These are phyloP conservation scores for Capromys pilorides DNA, from an alignment of 2,797 vertebrate genomes.

Conservation along the genomic window DNA sequence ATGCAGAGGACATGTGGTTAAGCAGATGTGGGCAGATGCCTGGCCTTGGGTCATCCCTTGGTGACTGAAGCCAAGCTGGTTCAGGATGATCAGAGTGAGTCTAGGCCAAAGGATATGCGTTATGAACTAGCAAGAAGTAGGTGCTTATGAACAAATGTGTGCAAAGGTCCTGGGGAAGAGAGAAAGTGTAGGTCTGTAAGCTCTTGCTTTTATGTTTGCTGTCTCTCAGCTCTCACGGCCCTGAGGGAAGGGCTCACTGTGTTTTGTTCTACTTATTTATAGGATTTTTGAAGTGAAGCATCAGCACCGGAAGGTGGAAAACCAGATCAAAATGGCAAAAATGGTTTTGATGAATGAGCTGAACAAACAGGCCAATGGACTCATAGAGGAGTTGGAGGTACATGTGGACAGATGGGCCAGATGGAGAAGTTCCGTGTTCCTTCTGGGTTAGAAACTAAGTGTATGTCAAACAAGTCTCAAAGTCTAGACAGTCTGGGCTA, in stretches of 20 bases:
- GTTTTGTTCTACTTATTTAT: conserved; percentile 56
- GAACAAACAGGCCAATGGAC: conserved; percentile 96
- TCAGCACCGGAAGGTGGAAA: conserved; percentile 96
- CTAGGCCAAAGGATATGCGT: background rate
- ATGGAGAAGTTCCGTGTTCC: background rate
- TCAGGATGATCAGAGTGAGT: conserved; percentile 30
- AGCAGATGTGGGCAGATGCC: background rate
- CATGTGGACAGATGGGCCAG: conserved; percentile 75
- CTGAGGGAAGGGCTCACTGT: conserved; percentile 14
- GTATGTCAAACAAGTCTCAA: conserved; percentile 39
- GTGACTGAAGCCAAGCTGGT: conserved; percentile 18
- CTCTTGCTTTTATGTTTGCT: background rate
- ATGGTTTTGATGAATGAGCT: conserved; percentile 99
- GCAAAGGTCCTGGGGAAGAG: background rate
- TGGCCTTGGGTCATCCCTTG: background rate
- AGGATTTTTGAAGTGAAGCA: conserved; percentile 97
- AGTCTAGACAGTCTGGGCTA: background rate
- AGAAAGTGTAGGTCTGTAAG: background rate
- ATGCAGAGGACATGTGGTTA: background rate
- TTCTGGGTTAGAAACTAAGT: conserved; percentile 54
- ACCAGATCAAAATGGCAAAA: conserved; percentile 99
- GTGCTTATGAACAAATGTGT: background rate
- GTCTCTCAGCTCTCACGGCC: background rate
- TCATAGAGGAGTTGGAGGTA: conserved; percentile 99
- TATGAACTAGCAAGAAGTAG: background rate